Base-by-base conservation (phyloP, 2,888 invertebrate species). In the Podabrus alpinus region DNA sequence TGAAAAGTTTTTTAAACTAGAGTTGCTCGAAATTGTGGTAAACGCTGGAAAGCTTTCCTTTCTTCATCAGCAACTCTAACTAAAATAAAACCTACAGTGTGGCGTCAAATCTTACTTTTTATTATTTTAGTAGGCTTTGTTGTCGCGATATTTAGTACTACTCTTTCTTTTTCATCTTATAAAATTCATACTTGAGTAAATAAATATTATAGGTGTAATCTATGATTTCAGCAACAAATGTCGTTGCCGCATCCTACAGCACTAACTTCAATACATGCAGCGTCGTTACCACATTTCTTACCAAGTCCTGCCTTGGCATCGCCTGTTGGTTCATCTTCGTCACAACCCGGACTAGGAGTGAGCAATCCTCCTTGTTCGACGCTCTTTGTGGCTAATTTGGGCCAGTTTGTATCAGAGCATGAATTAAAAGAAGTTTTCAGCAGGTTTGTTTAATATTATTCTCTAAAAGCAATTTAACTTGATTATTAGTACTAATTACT, bases 361-460 rank as follows among this genome's bases (percentile, higher is more conserved):
- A 89, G 88, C 86, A 94, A 95, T 87, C 94, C 95, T 82, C 97
- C 97, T 83, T 98, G 97, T 91, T 97, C 97, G 84, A 99, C 99
- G 82, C 93, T 99, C 82, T 99, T 99, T 90, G 98, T 99, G 86
- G 98, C 98, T 86, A 99, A 99, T 90, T 92, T 99, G 86, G 98
- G 98, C 82, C 97, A 97, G 89, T 97, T 96, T 88, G 97, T 98
- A 85, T 97, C 97, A 82, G 99, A 99, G 89, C 98, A 98, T 87
- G 98, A 99, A 89, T 93, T 99, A 83, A 98, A 98, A 91, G 97
- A 98, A 89, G 95, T 99, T 87, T 98, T 98, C 90, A 95, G 95
- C 92, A 97, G 97, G 97, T 98, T 89, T 89, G 77, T 77, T 70
- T 67, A 24, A 64, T 45, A 15, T 19, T 45, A 59, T 45, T 73